Evolutionary conservation across 2,797 vertebrate species (phyloP), one percentile per base, ranked within the genome.

Genomic region (Microctenopoma steveboyesi): DNA sequence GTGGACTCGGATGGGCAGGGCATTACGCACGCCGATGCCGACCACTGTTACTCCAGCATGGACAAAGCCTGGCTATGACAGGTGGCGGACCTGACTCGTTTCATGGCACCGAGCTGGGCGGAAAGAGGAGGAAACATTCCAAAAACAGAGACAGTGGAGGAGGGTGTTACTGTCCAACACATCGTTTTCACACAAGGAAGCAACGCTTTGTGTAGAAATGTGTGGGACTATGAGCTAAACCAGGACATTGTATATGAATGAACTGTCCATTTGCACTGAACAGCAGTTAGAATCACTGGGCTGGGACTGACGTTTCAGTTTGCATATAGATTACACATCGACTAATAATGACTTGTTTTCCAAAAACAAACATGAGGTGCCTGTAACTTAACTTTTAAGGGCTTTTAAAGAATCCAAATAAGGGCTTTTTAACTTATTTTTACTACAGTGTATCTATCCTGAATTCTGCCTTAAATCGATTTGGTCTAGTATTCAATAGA

Each of bases 21-120:
- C 5, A 62, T 89, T 12, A 88, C 95, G 0, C 89, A 93, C 53
- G 50, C 89, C 0, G 93, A 90, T 2, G 94, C 83, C 25, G 97
- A 98, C 72, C 97, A 98, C 93, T 96, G 96, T 90, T 98, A 98
- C 86, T 98, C 96, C 55, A 96, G 92, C 77, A 49, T 91, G 62
- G 90, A 93, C 35, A 76, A 89, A 37, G 65, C 89, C 1, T 92
- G 93, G 80, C 92, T 96, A 94, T 98, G 96, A 98, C 76, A 0
- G 64, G 16, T n/a, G 7, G n/a, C 11, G 14, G 40, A 11, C 30
- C 7, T 55, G 55, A 42, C 68, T 30, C 15, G 8, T 27, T 0
- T 48, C 15, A 58, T 16, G 54, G 30, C 54, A 27, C 42, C 28
- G 40, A 2, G 74, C 60, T 4, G 27, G 43, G 63, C 40, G 40